Percentiles rank a stretch among this genome's conserved stretches.
phyloP scores from a whole-genome alignment of 53 echinoderm and acorn worm genomes.

The Pentamera pediparva region DNA sequence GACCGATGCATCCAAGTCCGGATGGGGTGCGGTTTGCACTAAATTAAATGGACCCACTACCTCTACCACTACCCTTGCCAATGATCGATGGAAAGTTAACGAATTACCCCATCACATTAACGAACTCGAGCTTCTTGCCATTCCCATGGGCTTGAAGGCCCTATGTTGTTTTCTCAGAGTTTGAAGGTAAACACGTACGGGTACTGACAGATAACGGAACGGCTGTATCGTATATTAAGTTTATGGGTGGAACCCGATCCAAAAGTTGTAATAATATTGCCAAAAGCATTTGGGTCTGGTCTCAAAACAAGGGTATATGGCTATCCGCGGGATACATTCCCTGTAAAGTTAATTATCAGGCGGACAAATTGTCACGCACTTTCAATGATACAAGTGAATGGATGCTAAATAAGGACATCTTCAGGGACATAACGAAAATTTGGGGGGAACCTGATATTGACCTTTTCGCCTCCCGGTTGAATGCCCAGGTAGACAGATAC shows the following conservation, averaged over 20 bases:
- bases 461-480: slow-evolving; percentile 47
- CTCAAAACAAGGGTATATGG: neutral
- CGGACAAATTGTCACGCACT: slow-evolving; percentile 38
- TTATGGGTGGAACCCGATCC: slow-evolving; percentile 9
- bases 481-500: slow-evolving; percentile 38
- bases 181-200: neutral
- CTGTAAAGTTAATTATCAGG: slow-evolving; percentile 32
- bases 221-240: neutral
- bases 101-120: neutral
- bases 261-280: neutral
- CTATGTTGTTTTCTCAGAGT: neutral
- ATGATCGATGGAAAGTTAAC: neutral
- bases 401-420: slow-evolving; percentile 11
- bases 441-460: slow-evolving; percentile 38
- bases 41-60: no score
- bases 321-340: slow-evolving; percentile 33
- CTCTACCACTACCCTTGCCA: slow-evolving; percentile 1
- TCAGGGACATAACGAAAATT: neutral
- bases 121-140: slow-evolving; percentile 1
- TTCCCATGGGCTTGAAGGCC: neutral
- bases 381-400: slow-evolving; percentile 33
- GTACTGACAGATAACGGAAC: slow-evolving; percentile 2
- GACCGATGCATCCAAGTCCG: slow-evolving; percentile 8
- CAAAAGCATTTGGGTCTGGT: slow-evolving; percentile 15
- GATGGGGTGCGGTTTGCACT: slow-evolving; percentile 17